Evolutionary conservation across 2,888 invertebrate genomes (phyloP), one percentile per base, ranked within the genome.

Genomic region (Arenicola marina): DNA sequence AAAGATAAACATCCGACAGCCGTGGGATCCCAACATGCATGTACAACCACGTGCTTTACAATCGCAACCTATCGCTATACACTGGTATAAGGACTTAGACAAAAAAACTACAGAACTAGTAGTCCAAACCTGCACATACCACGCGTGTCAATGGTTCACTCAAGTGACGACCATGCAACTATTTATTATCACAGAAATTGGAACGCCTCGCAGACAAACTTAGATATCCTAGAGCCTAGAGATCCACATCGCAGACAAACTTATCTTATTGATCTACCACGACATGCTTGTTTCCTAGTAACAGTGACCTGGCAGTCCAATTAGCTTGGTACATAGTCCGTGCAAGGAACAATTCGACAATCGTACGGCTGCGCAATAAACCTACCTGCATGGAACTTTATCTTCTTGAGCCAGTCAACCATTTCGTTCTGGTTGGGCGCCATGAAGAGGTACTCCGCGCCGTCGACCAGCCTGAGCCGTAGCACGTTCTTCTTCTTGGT

Each of bases 391-490:
- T 95, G 95, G 88, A 95, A 96, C 59, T 90, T 88, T 72, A 98
- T 90, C 86, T 95, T 95, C 78, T 90, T 90, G 21, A 93, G 89
- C 95, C 95, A 96, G 64, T 93, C 93, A 75, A 88, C 87, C 90
- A 94, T 89, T 61, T 91, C 89, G 1, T 88, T 88, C 59, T 89
- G 87, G 51, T 87, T 88, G 4, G 88, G 85, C 55, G 92, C 91
- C 51, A 92, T 88, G 84, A 98, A 94, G 67, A 98, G 86, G 85
- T 91, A 97, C 85, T 96, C 95, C 0, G 96, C 92, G 1, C 94
- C 94, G 83, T 98, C 98, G 0, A 90, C 90, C 71, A 94, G 88
- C 56, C 88, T 87, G 62, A 98, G 85, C 51, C 96, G 89, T 24
- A 83, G 64, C 34, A 96, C 95, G 80, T 95, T 88, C 79, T 95